Base-by-base conservation (phyloP, 2,888 invertebrate species). In the Prionchulus punctatus region DNA sequence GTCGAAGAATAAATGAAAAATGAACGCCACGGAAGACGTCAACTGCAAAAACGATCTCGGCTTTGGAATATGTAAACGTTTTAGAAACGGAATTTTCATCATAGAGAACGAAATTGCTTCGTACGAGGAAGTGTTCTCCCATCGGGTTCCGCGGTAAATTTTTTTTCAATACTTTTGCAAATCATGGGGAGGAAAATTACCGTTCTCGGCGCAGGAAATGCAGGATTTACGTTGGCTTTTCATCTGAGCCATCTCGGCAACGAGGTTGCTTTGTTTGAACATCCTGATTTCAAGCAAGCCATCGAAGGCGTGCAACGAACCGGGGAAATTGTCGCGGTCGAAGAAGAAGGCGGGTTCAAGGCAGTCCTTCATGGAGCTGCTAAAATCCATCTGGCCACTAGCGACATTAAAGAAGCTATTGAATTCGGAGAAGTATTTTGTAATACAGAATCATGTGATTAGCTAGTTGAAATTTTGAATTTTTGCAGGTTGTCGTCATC, bases 201-300 rank as follows among this genome's bases (percentile, higher is more conserved):
- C 27, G 55, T 55, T 4, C 48, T 55, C 15, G 55, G 55, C 2
- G 55, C 55, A 2, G 55, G 55, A 2, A 55, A 55, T 43, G 55
- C 55, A 15, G 55, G 55, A 2, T 55, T 55, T 23, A 43, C 55
- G 18, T 30, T 55, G n/a, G 48, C 55, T 26, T 43, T 30, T 27
- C 55, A 55, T 23, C 49, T 55, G 26, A 26, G 55, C 23, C 4
- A 28, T 25, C 47, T 26, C 30, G 55, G 55, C 27, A 45, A 50
- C 18, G 30, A 55, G 26, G 55, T 55, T 31, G 18, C 48, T 30
- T 36, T 55, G n/a, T 55, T 50, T 25, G 55, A 55, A 28, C 55
- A 55, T 28, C 55, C 55, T 2, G 55, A 55, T 30, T 55, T 55
- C 49, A 25, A 4, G 2, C 2, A 50, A 18, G 49, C 48, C 31